phyloP scores from a whole-genome alignment of 2,113 vertebrate genomes.

The Oriolus oriolus region DNA sequence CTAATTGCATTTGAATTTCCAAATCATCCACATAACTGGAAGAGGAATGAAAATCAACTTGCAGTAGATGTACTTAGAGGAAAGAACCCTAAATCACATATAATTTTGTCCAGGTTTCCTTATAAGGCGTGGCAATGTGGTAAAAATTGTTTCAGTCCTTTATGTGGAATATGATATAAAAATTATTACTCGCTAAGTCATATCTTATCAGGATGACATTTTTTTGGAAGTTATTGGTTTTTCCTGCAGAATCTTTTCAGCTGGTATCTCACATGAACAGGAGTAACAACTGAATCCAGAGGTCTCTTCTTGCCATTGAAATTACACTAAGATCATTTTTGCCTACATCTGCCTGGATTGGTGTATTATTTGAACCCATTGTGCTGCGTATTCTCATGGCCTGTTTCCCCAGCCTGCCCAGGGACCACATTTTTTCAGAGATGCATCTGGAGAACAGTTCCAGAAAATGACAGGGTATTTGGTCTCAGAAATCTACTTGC shows the following conservation, averaged over 20 bases:
- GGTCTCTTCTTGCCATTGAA: not conserved
- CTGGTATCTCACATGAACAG: not conserved
- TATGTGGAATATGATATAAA: not conserved
- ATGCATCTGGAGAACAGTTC: not conserved
- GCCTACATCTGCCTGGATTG: not conserved
- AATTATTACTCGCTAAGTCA: not conserved
- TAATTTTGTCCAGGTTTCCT: not conserved
- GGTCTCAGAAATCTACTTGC: not conserved
- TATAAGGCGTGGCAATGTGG: not conserved
- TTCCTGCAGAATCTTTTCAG: not conserved
- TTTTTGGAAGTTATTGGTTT: not conserved
- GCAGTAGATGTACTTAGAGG: not conserved
- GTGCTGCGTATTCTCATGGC: accelerated
- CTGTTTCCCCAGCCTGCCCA: not conserved
- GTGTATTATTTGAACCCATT: not conserved
- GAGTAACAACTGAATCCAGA: not conserved
- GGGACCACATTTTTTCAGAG: not conserved
- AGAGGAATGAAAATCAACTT: not conserved
- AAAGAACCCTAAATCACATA: not conserved
- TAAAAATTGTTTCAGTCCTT: not conserved
- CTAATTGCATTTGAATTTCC: not conserved
- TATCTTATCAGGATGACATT: not conserved
- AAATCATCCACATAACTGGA: not conserved
- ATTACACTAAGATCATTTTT: not conserved
- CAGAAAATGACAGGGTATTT: not conserved